Conservation (phyloP, 2,113 vertebrate genomes). For the Pluvianellus socialis region DNA sequence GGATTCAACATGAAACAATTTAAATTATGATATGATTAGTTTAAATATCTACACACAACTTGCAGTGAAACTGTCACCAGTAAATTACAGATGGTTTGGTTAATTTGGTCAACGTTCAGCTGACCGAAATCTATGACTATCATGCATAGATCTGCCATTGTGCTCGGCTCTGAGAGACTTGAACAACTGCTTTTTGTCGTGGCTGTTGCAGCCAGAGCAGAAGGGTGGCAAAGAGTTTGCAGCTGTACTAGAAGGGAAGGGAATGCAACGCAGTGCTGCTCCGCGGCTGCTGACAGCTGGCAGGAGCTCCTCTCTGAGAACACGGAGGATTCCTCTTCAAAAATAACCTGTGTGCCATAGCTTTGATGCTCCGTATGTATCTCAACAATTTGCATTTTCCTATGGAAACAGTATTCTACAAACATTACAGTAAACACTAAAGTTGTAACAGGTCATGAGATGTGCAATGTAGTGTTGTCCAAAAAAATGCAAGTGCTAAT, state of each 20-base stretch:
- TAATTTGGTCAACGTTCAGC: fast-evolving
- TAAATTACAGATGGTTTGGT: neutral
- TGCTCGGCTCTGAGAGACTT: neutral
- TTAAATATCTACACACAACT: neutral
- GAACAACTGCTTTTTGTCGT: neutral
- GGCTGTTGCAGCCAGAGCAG: fast-evolving
- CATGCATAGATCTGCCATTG: neutral
- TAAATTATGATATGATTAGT: neutral
- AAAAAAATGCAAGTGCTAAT: neutral
- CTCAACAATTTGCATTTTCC: neutral
- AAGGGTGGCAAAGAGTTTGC: neutral
- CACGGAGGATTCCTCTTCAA: neutral
- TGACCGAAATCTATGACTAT: too few relatives aligned
- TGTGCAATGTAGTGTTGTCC: neutral
- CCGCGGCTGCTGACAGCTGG: fast-evolving
- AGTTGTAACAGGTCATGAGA: neutral
- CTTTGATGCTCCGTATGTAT: neutral
- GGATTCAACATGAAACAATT: neutral
- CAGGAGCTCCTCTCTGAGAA: neutral
- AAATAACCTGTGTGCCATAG: neutral
- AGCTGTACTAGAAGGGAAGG: neutral
- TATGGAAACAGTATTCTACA: neutral
- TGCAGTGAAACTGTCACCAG: neutral
- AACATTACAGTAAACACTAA: neutral
- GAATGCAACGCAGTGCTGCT: neutral